Conservation (phyloP, 2,113 vertebrate genomes). For the Cathartes aura region DNA sequence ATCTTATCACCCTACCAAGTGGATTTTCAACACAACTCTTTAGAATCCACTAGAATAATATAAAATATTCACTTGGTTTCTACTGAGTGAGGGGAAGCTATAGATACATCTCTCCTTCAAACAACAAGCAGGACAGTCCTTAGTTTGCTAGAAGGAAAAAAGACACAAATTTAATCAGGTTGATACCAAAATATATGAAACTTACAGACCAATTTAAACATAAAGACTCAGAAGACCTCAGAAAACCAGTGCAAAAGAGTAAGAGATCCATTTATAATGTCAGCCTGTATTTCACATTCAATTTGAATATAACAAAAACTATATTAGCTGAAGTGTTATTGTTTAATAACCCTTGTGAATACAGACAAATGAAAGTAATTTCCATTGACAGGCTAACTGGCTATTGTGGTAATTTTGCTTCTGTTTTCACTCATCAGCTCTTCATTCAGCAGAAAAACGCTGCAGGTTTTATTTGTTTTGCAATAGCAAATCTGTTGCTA, state of each 20-base stretch:
- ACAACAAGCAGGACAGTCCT: not conserved
- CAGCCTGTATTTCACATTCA: constrained; percentile 70
- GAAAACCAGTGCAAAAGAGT: constrained; percentile 1
- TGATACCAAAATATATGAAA: constrained; percentile 7
- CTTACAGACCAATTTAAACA: not conserved
- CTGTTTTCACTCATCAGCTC: constrained; percentile 43
- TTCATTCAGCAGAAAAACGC: constrained; percentile 29
- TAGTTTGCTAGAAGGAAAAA: constrained; percentile 14
- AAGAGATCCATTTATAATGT: constrained; percentile 46
- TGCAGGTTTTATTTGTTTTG: constrained; percentile 59
- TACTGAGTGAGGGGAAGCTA: not conserved
- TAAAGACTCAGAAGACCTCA: constrained; percentile 26
- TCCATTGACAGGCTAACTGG: constrained; percentile 69
- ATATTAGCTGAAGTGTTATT: constrained; percentile 52
- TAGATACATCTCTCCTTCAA: not conserved
- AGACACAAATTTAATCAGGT: constrained; percentile 1
- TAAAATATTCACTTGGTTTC: not conserved
- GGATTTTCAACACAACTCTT: not conserved
- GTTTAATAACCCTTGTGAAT: constrained; percentile 70
- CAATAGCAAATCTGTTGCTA: constrained; percentile 48
- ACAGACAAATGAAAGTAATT: constrained; percentile 71
- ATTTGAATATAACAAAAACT: constrained; percentile 60
- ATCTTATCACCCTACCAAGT: not conserved
- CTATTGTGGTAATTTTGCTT: constrained; percentile 48
- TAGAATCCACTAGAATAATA: not conserved